Base-by-base conservation (phyloP, 2,113 vertebrate species). In the Emydura subglobosa region DNA sequence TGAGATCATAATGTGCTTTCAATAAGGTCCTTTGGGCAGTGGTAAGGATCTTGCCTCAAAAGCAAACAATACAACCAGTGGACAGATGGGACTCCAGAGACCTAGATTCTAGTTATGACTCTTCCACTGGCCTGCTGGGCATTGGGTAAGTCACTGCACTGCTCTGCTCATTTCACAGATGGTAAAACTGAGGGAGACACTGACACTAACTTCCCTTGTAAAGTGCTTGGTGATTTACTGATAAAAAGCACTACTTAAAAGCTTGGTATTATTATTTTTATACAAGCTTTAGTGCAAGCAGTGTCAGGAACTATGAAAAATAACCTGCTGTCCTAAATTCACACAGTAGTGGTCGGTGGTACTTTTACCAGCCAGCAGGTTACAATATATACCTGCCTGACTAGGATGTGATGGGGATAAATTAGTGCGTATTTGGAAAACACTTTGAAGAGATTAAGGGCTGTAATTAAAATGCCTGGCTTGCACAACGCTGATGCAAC, bases 401-500 rank as follows among this genome's bases (percentile, higher is more conserved):
- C 85, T 68, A 88, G 29, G 16, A 83, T 94, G 74, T 90, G 95
- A 85, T 44, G 78, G 72, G 83, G 85, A 95, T 96, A 93, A 95
- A 95, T 96, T 91, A 92, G 95, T 87, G 92, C 72, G 95, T 91
- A 65, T 91, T 95, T 79, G 92, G 76, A 86, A 95, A 95, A 87
- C 92, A 92, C 91, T 96, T 95, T 81, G 89, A 89, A 93, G 74
- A 95, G 96, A 97, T 95, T 94, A 96, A 97, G 91, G 89, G 59
- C 10, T 2, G 89, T 59, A 96, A 93, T 96, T 97, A 94, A 92
- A 91, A 49, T 29, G 21, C 88, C 95, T 96, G 96, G 92, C 93
- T 96, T 88, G 78, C 91, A 93, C 87, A 95, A 95, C 95, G 95
- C 96, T 97, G 96, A 97, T 88, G 93, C 90, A 96, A 96, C 97